Conservation (phyloP, 2,113 vertebrate species). For the Eira barbara region DNA sequence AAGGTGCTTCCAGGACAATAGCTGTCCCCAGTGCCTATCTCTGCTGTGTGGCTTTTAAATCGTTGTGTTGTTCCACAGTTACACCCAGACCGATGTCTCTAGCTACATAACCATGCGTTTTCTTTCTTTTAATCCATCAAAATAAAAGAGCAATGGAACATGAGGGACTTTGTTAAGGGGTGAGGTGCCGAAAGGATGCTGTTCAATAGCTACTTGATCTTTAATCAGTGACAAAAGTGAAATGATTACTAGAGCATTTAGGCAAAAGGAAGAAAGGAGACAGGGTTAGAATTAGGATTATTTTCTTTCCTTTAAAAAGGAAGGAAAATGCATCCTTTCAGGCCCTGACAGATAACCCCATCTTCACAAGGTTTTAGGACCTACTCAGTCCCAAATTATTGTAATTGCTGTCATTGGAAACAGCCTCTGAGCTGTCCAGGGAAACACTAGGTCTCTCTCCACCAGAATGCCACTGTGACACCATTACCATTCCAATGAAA, state of each 20-base stretch:
- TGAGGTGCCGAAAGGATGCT: background rate
- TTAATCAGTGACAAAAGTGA: background rate
- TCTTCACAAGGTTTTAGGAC: background rate
- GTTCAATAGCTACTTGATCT: background rate
- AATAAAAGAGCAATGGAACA: background rate
- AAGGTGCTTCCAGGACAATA: background rate
- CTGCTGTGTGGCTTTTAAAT: background rate
- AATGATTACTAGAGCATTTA: background rate
- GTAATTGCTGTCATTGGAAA: background rate
- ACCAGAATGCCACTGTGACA: fast-evolving
- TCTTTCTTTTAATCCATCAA: background rate
- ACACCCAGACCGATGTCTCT: background rate
- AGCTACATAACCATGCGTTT: background rate
- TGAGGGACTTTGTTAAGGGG: background rate
- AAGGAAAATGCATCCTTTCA: background rate
- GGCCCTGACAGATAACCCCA: background rate
- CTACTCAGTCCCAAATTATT: too few species aligned
- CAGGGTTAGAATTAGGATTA: too few species aligned
- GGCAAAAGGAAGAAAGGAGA: background rate
- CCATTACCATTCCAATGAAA: background rate
- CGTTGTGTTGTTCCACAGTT: background rate
- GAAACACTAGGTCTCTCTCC: background rate
- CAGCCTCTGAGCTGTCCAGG: background rate
- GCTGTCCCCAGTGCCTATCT: background rate
- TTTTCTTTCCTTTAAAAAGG: background rate